phyloP scores from a whole-genome alignment of 1,140 invertebrate species.

The Drosophila murphyi region DNA sequence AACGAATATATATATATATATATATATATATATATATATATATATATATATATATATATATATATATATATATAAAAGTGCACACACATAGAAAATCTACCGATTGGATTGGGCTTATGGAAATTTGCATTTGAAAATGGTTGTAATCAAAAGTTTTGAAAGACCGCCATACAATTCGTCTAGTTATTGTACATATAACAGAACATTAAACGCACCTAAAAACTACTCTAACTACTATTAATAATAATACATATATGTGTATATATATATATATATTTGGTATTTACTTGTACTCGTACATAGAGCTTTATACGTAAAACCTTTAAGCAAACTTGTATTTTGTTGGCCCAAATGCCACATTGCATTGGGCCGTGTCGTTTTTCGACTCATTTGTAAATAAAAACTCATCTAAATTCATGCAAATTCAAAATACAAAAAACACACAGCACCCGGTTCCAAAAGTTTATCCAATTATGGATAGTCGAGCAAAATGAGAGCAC shows the following conservation, averaged over 20 bases:
- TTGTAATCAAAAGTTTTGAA: slow-evolving; percentile 22
- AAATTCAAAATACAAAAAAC: slow-evolving; percentile 12
- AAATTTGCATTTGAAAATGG: slow-evolving; percentile 75
- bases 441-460: neutral
- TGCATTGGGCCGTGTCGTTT: slow-evolving; percentile 40
- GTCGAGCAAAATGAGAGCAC: slow-evolving; percentile 46
- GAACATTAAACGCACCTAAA: slow-evolving; percentile 16
- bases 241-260: neutral
- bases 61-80: neutral
- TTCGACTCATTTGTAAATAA: slow-evolving; percentile 75
- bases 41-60: slow-evolving; percentile 15
- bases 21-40: slow-evolving; percentile 1
- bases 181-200: slow-evolving; percentile 50
- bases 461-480: slow-evolving; percentile 5
- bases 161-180: slow-evolving; percentile 49
- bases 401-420: slow-evolving; percentile 69
- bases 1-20: slow-evolving; percentile 8
- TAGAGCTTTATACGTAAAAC: slow-evolving; percentile 37
- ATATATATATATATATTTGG: slow-evolving; percentile 43
- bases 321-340: slow-evolving; percentile 56
- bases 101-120: slow-evolving; percentile 71
- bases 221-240: neutral
- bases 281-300: slow-evolving; percentile 50
- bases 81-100: slow-evolving; percentile 17
- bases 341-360: neutral